Percentiles rank a stretch among this genome's conserved stretches.
Conservation (phyloP, 2,113 vertebrate species). For the Psittacula cyanocephala region DNA sequence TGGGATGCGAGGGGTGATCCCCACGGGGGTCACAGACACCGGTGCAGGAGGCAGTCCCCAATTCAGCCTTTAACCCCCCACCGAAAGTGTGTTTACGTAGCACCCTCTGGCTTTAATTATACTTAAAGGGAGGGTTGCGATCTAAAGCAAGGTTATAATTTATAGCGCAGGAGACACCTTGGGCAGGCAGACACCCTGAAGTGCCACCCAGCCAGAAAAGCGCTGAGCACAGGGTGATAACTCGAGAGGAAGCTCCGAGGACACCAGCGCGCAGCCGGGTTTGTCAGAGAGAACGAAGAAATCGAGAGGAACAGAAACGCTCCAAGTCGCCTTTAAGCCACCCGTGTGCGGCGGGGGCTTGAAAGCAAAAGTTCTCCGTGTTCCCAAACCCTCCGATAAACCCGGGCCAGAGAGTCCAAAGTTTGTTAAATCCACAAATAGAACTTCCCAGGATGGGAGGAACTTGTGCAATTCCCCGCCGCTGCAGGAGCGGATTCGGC, state of each 20-base stretch:
- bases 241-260: not conserved
- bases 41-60: not conserved
- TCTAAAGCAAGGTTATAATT: constrained; percentile 54
- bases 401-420: not conserved
- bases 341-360: not conserved
- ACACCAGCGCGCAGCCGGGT: not conserved
- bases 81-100: not conserved
- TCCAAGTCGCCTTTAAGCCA: not conserved
- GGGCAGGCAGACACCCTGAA: constrained; percentile 21
- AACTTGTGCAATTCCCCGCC: not conserved
- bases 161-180: constrained; percentile 40
- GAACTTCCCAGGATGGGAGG: not conserved
- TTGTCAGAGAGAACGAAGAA: not conserved
- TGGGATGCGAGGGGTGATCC: not conserved
- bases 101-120: constrained; percentile 27
- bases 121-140: constrained; percentile 20
- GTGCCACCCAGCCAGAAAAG: constrained; percentile 18
- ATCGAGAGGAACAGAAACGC: not conserved
- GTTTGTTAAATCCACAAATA: constrained; percentile 15
- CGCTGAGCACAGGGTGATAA: not conserved
- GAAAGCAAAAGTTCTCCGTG: not conserved
- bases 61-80: not conserved
- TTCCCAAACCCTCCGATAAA: constrained; percentile 22
- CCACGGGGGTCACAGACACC: not conserved
- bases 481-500: not conserved